A percentile compares a stretch with the other conserved stretches of the same genome.
Evolutionary conservation across 1,140 invertebrate genomes (phyloP).

Genomic region (Drosophila bipectinata): DNA sequence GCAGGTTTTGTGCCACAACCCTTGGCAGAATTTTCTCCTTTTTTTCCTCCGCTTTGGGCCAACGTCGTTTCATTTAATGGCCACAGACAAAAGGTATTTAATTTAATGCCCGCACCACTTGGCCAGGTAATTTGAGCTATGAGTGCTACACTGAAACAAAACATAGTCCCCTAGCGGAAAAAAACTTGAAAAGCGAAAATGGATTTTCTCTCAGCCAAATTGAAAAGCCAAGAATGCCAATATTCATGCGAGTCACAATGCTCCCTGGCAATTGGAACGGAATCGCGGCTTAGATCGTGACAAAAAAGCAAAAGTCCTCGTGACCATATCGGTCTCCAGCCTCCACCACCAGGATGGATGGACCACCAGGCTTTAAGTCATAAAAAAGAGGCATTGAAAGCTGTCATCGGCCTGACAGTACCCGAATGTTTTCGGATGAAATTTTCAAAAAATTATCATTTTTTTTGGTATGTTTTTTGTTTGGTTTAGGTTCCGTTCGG

Average conservation of each 20-base stretch:
- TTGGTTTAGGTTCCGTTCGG: constrained; percentile 34
- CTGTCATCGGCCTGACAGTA: constrained; percentile 28
- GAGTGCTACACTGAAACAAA: constrained; percentile 10
- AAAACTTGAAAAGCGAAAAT: constrained; percentile 15
- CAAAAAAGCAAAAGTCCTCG: constrained; percentile 66
- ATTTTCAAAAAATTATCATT: constrained; percentile 62
- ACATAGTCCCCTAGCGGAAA: not conserved
- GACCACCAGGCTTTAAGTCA: constrained; percentile 31
- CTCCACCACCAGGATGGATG: not conserved
- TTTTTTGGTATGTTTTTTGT: constrained; percentile 31
- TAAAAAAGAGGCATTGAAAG: constrained; percentile 52
- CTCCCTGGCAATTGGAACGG: constrained; percentile 30
- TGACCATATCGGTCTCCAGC: constrained; percentile 5
- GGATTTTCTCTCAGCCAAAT: constrained; percentile 29
- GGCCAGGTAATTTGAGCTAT: constrained; percentile 75
- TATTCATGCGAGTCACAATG: constrained; percentile 69
- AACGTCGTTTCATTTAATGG: constrained; percentile 66
- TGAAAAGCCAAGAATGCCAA: constrained; percentile 63
- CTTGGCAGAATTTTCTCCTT: not conserved
- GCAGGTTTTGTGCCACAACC: constrained; percentile 12
- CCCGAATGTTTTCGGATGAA: constrained; percentile 55
- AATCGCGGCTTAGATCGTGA: constrained; percentile 70
- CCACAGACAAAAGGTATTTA: constrained; percentile 78
- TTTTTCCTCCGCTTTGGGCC: not conserved
- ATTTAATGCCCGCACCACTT: constrained; percentile 72